Conservation (phyloP, 2,113 vertebrate genomes). For the Lepus timidus region DNA sequence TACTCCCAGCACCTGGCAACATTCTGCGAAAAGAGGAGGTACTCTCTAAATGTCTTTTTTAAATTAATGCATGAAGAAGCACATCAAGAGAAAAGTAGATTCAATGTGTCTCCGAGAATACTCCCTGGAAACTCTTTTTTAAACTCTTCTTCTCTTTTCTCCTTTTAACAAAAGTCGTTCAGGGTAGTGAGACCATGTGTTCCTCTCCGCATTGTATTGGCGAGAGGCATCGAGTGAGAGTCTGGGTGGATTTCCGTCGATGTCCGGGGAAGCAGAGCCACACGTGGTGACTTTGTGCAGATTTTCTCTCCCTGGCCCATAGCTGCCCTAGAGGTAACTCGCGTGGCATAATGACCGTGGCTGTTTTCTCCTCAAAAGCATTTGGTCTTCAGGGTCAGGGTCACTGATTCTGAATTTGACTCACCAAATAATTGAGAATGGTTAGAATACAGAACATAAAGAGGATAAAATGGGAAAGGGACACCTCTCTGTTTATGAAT, state of each 20-base stretch:
- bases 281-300: neutral
- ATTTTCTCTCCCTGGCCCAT: neutral
- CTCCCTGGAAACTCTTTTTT: neutral
- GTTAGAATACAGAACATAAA: neutral
- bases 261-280: neutral
- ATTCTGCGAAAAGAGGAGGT: neutral
- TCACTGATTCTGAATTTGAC: neutral
- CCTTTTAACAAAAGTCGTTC: neutral
- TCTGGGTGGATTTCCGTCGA: neutral
- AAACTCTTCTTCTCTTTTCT: neutral
- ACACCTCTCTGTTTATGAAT: neutral
- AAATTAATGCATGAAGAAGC: neutral
- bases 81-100: neutral
- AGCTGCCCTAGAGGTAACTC: neutral
- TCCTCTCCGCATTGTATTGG: neutral
- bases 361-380: neutral
- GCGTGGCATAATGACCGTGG: neutral
- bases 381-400: neutral
- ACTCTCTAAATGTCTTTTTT: neutral
- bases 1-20: neutral
- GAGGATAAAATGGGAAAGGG: neutral
- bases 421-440: neutral
- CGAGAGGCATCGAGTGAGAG: neutral
- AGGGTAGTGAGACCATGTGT: neutral
- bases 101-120: neutral